Evolutionary conservation across 2,113 vertebrate species (phyloP).

Genomic region (Raja brachyura): DNA sequence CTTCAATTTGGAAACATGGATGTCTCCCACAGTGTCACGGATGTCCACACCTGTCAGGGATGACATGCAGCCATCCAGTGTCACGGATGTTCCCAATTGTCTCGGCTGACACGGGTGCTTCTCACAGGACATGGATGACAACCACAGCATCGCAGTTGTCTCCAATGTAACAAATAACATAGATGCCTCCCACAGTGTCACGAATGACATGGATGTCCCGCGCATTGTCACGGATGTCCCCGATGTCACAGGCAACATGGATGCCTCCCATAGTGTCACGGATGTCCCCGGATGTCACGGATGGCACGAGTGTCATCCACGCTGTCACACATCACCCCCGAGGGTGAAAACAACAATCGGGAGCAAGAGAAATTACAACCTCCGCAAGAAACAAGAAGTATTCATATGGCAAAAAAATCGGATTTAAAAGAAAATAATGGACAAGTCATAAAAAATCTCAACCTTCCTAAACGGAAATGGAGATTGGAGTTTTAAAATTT

Average conservation of each 20-base stretch:
- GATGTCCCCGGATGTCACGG: too few relatives aligned
- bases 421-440: not conserved
- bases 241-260: too few relatives aligned
- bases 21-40: not conserved
- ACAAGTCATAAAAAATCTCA: not conserved
- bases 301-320: not conserved
- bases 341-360: not conserved
- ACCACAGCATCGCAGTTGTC: too few relatives aligned
- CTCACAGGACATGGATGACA: not conserved
- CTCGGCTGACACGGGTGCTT: too few relatives aligned
- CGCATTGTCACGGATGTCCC: too few relatives aligned
- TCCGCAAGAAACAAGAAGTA: not conserved
- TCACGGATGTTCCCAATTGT: too few relatives aligned
- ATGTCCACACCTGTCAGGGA: too few relatives aligned
- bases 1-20: not conserved
- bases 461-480: not conserved
- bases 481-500: not conserved
- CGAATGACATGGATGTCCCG: too few relatives aligned
- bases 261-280: too few relatives aligned
- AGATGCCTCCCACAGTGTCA: not conserved
- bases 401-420: not conserved
- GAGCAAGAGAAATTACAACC: not conserved
- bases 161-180: too few relatives aligned
- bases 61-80: too few relatives aligned
- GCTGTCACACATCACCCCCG: not conserved